Evolutionary conservation across 2,797 vertebrate species (phyloP).

Genomic region (Gymnopithys bicolor): DNA sequence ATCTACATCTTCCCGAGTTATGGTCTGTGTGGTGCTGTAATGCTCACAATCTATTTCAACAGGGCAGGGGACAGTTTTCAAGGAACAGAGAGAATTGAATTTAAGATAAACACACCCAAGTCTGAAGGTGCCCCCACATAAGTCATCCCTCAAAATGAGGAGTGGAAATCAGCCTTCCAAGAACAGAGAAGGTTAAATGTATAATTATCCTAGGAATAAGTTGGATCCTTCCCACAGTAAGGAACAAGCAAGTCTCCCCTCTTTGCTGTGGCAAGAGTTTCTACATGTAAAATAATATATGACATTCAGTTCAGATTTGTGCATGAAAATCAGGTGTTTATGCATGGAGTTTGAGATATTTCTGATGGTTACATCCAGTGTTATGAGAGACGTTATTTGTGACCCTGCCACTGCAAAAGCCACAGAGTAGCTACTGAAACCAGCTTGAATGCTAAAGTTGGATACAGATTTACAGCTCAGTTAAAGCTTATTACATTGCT

Average conservation of each 20-base stretch:
- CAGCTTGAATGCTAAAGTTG: not conserved
- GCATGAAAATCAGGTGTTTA: not conserved
- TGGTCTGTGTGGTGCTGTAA: not conserved
- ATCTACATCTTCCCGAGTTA: not conserved
- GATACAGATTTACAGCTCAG: slow-evolving; percentile 20
- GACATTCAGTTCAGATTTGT: not conserved
- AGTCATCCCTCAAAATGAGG: not conserved
- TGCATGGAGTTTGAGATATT: not conserved
- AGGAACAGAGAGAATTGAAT: not conserved
- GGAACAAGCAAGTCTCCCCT: not conserved
- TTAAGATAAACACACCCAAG: not conserved
- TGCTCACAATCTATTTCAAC: not conserved
- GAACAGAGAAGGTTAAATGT: not conserved
- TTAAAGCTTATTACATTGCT: slow-evolving; percentile 4
- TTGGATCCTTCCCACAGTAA: not conserved
- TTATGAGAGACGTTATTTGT: not conserved
- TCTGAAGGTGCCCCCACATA: not conserved
- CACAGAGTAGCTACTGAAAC: not conserved
- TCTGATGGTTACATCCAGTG: not conserved
- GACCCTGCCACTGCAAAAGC: not conserved
- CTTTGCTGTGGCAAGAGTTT: not conserved
- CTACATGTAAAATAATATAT: fast-evolving
- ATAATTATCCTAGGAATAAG: not conserved
- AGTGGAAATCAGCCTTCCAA: not conserved
- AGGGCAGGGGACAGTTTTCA: not conserved